Evolutionary conservation across 2,797 vertebrate species (phyloP).

Genomic region (Picus viridis): DNA sequence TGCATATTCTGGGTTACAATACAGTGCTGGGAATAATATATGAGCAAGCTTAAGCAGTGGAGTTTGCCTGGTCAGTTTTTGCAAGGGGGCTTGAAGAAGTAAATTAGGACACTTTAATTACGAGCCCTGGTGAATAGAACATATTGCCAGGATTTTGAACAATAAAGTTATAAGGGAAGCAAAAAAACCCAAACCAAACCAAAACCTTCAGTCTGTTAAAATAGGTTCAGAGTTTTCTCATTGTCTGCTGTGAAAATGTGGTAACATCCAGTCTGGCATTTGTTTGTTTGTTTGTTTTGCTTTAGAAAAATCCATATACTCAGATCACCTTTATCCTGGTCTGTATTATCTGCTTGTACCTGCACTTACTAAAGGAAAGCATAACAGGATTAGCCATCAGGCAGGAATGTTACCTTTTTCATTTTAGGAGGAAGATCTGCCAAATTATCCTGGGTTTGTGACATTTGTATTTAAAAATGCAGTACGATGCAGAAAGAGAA

Average conservation of each 20-base stretch:
- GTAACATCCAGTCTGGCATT: background rate
- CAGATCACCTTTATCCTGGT: background rate
- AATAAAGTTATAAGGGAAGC: background rate
- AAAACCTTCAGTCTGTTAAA: background rate
- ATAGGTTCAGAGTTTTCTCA: background rate
- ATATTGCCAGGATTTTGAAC: background rate
- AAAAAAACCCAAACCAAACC: no score
- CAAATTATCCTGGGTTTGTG: background rate
- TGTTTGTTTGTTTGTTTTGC: background rate
- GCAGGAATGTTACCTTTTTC: background rate
- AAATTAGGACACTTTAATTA: background rate
- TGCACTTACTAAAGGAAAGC: background rate
- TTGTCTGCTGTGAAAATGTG: background rate
- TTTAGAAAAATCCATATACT: background rate
- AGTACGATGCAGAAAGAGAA: background rate
- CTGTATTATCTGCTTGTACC: background rate
- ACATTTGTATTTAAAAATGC: background rate
- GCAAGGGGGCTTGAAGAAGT: background rate
- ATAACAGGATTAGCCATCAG: accelerated
- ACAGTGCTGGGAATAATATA: background rate
- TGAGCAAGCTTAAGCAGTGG: background rate
- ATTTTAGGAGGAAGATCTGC: background rate
- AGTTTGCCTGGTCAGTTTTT: background rate
- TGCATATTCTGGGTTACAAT: background rate
- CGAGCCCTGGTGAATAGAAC: background rate